These are phyloP conservation scores for Zaprionus taronus DNA, from an alignment of 1,140 invertebrate species.

Conservation along the genomic window DNA sequence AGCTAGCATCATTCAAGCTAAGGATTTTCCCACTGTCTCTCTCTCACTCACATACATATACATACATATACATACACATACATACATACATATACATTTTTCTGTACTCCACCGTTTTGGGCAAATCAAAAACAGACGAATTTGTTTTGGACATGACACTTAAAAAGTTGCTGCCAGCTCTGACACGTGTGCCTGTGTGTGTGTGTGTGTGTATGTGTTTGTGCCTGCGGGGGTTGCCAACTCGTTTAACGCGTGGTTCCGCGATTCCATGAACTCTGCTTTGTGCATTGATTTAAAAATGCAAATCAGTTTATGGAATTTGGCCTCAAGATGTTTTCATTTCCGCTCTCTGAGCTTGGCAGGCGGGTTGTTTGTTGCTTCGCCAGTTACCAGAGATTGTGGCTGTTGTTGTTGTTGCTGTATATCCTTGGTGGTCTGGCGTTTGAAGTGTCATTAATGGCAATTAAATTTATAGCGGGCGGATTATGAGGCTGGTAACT, in stretches of 20 bases:
- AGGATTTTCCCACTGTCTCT: slow-evolving; percentile 46
- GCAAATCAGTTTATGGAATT: slow-evolving; percentile 72
- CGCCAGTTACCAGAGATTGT: background rate
- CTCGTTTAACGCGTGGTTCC: slow-evolving; percentile 31
- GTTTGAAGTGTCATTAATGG: slow-evolving; percentile 78
- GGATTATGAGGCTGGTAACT: slow-evolving; percentile 78
- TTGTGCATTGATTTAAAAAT: slow-evolving; percentile 80
- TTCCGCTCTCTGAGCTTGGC: slow-evolving; percentile 62
- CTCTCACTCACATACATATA: background rate
- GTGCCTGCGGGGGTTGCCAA: slow-evolving; percentile 37
- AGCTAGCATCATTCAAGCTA: slow-evolving; percentile 28
- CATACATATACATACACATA: background rate
- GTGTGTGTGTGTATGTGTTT: slow-evolving; percentile 30
- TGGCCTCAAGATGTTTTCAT: slow-evolving; percentile 78
- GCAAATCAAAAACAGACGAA: slow-evolving; percentile 84
- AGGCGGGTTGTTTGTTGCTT: slow-evolving; percentile 27
- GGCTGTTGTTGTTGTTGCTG: background rate
- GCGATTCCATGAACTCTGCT: slow-evolving; percentile 49
- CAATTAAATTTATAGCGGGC: slow-evolving; percentile 77
- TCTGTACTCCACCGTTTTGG: slow-evolving; percentile 59
- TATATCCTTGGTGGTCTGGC: slow-evolving; percentile 17
- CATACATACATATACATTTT: slow-evolving; percentile 21
- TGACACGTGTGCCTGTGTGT: slow-evolving; percentile 62
- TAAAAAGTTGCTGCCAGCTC: slow-evolving; percentile 73
- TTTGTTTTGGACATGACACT: slow-evolving; percentile 82